phyloP scores from a whole-genome alignment of 2,113 vertebrate species.

The Macquaria ambigua region DNA sequence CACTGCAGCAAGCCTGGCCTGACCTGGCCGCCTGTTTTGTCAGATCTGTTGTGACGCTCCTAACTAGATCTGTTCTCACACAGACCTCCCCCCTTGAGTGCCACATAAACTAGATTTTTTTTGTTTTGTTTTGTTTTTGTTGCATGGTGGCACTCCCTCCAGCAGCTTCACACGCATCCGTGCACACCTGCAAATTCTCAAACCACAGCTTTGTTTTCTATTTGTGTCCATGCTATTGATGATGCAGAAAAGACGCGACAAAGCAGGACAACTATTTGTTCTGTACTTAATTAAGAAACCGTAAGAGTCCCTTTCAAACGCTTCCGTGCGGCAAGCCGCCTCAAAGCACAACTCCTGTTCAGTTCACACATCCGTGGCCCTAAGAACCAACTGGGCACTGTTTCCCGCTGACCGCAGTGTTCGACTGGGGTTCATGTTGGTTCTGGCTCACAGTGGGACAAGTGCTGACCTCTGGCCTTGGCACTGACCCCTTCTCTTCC shows the following conservation, averaged over 20 bases:
- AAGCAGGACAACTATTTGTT: slow-evolving; percentile 79
- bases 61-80: slow-evolving; percentile 83
- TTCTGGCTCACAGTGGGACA: slow-evolving; percentile 80
- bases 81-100: slow-evolving; percentile 77
- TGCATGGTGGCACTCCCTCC: slow-evolving; percentile 49
- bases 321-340: slow-evolving; percentile 69
- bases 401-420: slow-evolving; percentile 73
- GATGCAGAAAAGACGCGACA: slow-evolving; percentile 77
- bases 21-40: slow-evolving; percentile 75
- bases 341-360: slow-evolving; percentile 82
- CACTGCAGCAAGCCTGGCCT: slow-evolving; percentile 60
- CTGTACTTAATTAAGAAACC: slow-evolving; percentile 82
- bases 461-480: slow-evolving; percentile 82
- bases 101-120: slow-evolving; percentile 66
- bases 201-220: slow-evolving; percentile 72
- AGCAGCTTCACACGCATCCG: slow-evolving; percentile 70
- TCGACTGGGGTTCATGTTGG: slow-evolving; percentile 79
- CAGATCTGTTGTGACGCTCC: slow-evolving; percentile 78
- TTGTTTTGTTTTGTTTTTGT: slow-evolving; percentile 13
- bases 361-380: slow-evolving; percentile 80
- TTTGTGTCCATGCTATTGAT: slow-evolving; percentile 76
- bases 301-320: slow-evolving; percentile 77
- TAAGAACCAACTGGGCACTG: slow-evolving; percentile 73
- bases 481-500: slow-evolving; percentile 81
- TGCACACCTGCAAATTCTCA: slow-evolving; percentile 83